A percentile compares a stretch with the other conserved stretches of the same genome.
Evolutionary conservation across 2,888 invertebrate species (phyloP).

Genomic region (Folsomia manolachei): DNA sequence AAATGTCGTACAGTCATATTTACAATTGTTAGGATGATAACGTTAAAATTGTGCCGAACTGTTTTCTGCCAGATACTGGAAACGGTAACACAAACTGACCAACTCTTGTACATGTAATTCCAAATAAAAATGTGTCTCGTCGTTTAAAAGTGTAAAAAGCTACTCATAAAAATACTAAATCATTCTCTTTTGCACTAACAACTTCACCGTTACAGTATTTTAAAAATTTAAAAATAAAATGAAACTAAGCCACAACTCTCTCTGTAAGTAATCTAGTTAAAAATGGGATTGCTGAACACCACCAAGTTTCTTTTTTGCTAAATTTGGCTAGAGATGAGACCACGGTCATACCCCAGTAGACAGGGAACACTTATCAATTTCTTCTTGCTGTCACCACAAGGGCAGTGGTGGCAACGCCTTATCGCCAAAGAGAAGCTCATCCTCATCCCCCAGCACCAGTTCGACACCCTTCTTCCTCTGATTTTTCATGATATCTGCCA

Average conservation of each 20-base stretch:
- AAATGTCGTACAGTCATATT: too few species aligned
- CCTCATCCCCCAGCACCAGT: slow-evolving; percentile 7
- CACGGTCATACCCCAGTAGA: neutral
- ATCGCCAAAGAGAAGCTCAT: slow-evolving; percentile 39
- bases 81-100: too few species aligned
- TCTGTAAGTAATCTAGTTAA: too few species aligned
- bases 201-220: neutral
- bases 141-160: too few species aligned
- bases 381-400: slow-evolving; percentile 28
- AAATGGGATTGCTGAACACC: neutral
- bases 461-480: slow-evolving; percentile 27
- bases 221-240: neutral
- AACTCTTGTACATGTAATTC: too few species aligned
- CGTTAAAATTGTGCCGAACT: too few species aligned
- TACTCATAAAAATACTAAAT: too few species aligned
- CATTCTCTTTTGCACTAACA: neutral
- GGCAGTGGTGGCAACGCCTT: slow-evolving; percentile 46
- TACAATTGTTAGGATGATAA: too few species aligned
- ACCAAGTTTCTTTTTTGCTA: neutral
- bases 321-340: neutral
- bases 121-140: neutral
- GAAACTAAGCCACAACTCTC: too few species aligned
- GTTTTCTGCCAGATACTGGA: too few species aligned
- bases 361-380: slow-evolving; percentile 28
- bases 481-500: slow-evolving; percentile 40